phyloP scores from a whole-genome alignment of 2,113 vertebrate species.

The Scopus umbretta region DNA sequence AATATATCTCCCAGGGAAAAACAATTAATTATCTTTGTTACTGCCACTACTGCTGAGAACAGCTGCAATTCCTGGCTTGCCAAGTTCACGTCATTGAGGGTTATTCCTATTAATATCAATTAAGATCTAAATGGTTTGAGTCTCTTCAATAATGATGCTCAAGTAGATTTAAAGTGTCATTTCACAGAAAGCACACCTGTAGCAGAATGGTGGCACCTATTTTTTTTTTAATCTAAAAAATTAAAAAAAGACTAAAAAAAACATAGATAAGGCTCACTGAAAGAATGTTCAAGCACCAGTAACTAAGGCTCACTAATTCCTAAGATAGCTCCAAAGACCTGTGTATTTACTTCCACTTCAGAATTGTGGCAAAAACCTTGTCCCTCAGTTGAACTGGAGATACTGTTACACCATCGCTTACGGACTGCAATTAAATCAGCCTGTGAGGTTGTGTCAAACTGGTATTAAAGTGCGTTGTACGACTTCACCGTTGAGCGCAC shows the following conservation, averaged over 20 bases:
- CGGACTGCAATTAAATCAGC: background rate
- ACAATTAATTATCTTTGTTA: constrained; percentile 62
- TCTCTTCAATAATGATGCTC: background rate
- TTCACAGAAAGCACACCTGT: background rate
- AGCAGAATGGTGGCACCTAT: background rate
- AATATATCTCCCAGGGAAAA: constrained; percentile 49
- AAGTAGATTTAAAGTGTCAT: background rate
- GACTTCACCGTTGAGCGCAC: too few species aligned
- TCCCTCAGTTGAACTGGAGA: background rate
- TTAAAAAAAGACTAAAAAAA: background rate
- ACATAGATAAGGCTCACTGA: background rate
- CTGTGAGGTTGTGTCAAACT: background rate
- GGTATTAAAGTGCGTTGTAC: fast-evolving
- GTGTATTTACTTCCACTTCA: background rate
- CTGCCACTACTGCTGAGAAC: constrained; percentile 24
- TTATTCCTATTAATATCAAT: constrained; percentile 62
- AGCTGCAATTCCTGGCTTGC: constrained; percentile 53
- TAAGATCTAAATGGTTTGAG: constrained; percentile 32
- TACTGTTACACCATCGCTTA: background rate
- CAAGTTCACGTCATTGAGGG: constrained; percentile 20
- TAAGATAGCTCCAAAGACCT: background rate
- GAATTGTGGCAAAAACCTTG: background rate
- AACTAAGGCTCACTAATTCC: background rate
- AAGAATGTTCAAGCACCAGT: fast-evolving
- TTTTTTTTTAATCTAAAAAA: background rate